These are phyloP conservation scores for Neodiprion lecontei DNA, from an alignment of 1,140 invertebrate genomes.

Conservation along the genomic window DNA sequence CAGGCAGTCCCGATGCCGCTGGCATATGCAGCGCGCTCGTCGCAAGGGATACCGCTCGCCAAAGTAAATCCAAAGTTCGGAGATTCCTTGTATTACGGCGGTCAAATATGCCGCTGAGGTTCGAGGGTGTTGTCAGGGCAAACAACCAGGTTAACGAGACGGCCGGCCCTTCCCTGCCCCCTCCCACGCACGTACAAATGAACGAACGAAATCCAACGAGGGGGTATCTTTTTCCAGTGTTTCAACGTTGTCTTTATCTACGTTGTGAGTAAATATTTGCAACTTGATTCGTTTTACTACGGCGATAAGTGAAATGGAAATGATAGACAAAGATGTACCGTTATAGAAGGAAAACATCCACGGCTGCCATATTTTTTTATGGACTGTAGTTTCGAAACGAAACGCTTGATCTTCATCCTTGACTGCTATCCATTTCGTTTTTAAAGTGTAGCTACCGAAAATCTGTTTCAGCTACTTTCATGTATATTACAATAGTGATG, in stretches of 20 bases:
- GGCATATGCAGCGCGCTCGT: not conserved
- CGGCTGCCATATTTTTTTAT: too few relatives aligned
- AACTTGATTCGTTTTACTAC: not conserved
- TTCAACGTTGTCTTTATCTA: not conserved
- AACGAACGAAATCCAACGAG: not conserved
- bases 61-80: not conserved
- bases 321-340: too few relatives aligned
- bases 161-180: not conserved
- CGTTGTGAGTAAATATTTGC: not conserved
- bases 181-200: conserved; percentile 1
- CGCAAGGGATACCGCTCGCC: not conserved
- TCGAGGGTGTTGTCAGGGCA: not conserved
- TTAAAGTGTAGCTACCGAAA: too few relatives aligned
- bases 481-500: too few relatives aligned
- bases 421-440: too few relatives aligned
- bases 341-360: too few relatives aligned
- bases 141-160: conserved; percentile 1
- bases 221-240: too few relatives aligned
- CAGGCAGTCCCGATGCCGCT: not conserved
- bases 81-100: not conserved
- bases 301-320: too few relatives aligned
- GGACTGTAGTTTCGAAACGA: too few relatives aligned
- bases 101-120: conserved; percentile 2
- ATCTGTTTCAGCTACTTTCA: too few relatives aligned
- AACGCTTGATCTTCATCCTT: too few relatives aligned